Evolutionary conservation across 35 echinoderm and acorn worm genomes (phyloP).

Genomic region (Strongylocentrotus purpuratus): DNA sequence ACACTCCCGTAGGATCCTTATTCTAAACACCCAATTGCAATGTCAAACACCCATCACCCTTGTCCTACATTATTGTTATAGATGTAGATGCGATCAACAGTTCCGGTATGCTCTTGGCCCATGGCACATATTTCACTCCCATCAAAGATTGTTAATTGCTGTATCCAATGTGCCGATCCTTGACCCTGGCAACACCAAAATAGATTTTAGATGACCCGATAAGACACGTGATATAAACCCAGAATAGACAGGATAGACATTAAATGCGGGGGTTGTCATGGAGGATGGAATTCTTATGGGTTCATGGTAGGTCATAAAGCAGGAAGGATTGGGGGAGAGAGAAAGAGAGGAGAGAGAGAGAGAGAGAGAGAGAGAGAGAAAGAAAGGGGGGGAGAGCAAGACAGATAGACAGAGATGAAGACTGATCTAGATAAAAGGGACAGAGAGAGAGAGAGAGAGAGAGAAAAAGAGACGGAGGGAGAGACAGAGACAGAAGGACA

Average conservation of each 20-base stretch:
- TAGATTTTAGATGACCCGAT: not conserved
- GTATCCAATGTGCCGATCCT: not conserved
- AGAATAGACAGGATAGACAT: not conserved
- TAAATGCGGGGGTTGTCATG: not conserved
- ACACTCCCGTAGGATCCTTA: no score
- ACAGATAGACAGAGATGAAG: no score
- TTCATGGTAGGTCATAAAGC: not conserved
- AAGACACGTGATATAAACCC: not conserved
- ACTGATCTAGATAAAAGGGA: no score
- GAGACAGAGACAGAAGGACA: no score
- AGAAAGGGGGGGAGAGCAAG: no score
- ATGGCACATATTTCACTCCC: not conserved
- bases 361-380: no score
- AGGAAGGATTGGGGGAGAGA: no score
- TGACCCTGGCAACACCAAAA: not conserved
- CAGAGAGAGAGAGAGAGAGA: no score
- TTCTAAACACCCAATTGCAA: not conserved
- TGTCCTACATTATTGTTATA: not conserved
- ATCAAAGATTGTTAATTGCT: not conserved
- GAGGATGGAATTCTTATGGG: not conserved
- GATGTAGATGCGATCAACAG: not conserved
- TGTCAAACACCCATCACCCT: not conserved
- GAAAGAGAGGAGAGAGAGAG: no score
- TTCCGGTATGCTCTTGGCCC: not conserved
- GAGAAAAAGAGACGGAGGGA: no score